Conservation (phyloP, 2,113 vertebrate genomes). For the Uria aalge region DNA sequence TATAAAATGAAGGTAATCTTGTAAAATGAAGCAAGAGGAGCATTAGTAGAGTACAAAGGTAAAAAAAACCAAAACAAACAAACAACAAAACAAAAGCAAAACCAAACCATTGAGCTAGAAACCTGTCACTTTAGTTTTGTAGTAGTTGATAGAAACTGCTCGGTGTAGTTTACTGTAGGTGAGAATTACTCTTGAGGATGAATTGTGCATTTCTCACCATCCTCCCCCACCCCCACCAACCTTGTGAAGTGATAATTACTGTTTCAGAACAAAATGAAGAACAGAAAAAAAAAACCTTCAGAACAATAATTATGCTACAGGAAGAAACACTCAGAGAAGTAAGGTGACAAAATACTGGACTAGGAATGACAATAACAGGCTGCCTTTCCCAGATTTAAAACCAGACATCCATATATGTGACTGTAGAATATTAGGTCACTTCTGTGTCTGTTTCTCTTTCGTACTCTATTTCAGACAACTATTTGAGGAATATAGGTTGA, state of each 20-base stretch:
- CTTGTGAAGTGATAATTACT: constrained; percentile 59
- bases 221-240: not conserved
- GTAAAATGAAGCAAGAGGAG: not conserved
- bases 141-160: not conserved
- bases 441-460: not conserved
- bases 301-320: not conserved
- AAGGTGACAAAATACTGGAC: not conserved
- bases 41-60: not conserved
- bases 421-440: not conserved
- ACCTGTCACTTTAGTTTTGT: not conserved
- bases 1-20: not conserved
- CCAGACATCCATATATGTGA: not conserved
- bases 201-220: constrained; percentile 12
- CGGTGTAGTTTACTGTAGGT: not conserved
- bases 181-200: constrained; percentile 51
- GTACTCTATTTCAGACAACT: not conserved
- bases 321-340: not conserved
- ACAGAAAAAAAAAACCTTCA: not conserved
- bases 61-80: not conserved
- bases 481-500: not conserved
- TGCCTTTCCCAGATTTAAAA: not conserved
- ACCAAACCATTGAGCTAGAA: not conserved
- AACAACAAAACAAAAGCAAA: not conserved
- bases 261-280: constrained; percentile 33
- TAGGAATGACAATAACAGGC: not conserved